phyloP scores from a whole-genome alignment of 2,888 invertebrate species.

The Margaritifera margaritifera region DNA sequence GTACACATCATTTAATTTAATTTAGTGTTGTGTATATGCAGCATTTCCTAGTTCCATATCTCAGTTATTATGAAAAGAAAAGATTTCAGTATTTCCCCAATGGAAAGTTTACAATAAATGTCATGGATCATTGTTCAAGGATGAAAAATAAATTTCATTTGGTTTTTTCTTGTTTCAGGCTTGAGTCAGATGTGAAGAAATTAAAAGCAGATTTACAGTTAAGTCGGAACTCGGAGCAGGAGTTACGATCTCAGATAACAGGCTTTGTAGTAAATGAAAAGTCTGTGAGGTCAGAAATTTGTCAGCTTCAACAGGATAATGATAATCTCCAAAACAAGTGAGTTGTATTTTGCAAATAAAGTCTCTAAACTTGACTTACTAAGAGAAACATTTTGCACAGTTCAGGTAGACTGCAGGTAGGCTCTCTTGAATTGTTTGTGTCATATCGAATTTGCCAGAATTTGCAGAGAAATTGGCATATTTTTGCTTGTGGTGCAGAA shows the following conservation, averaged over 20 bases:
- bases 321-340: constrained; percentile 90
- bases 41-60: no score
- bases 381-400: not conserved
- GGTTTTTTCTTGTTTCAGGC: constrained; percentile 73
- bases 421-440: no score
- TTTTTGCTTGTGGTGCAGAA: no score
- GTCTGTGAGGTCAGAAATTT: constrained; percentile 81
- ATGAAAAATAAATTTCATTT: not conserved
- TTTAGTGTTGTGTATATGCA: no score
- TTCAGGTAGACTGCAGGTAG: no score
- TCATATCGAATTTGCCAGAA: no score
- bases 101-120: no score
- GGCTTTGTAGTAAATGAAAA: constrained; percentile 81
- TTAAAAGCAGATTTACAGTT: constrained; percentile 83
- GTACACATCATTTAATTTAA: no score
- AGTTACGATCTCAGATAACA: constrained; percentile 81
- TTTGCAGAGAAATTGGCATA: no score
- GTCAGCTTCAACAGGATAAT: constrained; percentile 87
- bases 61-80: no score
- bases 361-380: not conserved
- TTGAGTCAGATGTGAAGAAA: constrained; percentile 83
- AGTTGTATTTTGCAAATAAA: constrained; percentile 54
- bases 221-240: constrained; percentile 82
- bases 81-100: no score
- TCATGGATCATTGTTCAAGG: constrained; percentile 18